Conservation (phyloP, 2,797 vertebrate species). For the Ctenopoma kingsleyae region DNA sequence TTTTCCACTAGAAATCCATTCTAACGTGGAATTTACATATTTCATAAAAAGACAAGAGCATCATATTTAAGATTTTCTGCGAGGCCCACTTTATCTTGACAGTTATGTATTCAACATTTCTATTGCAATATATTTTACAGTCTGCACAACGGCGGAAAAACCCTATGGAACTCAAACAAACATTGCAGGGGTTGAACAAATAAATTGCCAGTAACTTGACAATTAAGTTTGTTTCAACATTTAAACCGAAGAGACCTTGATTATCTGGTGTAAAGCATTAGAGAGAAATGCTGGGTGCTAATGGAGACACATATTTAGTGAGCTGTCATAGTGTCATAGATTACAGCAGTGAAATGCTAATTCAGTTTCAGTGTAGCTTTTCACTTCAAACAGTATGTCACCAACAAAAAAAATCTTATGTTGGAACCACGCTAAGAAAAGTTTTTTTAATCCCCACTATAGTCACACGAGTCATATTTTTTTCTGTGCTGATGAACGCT, state of each 20-base stretch:
- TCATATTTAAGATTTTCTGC: neutral
- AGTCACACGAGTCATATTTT: neutral
- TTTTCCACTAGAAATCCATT: constrained; percentile 31
- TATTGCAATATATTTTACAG: constrained; percentile 5
- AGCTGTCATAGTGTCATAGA: constrained; percentile 20
- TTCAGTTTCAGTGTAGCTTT: constrained; percentile 27
- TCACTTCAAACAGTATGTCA: constrained; percentile 29
- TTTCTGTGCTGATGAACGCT: neutral
- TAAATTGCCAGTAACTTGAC: constrained; percentile 28
- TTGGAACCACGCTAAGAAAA: neutral
- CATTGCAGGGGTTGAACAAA: constrained; percentile 31
- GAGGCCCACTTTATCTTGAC: constrained; percentile 11
- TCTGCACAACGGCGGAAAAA: neutral
- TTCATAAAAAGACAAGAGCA: constrained; percentile 31
- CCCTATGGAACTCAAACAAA: constrained; percentile 13
- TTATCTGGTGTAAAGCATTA: constrained; percentile 21
- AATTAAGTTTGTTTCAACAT: constrained; percentile 10
- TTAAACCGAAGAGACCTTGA: constrained; percentile 14
- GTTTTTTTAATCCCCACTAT: neutral
- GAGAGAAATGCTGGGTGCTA: constrained; percentile 1
- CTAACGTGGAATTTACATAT: constrained; percentile 40
- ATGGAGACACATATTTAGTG: constrained; percentile 9
- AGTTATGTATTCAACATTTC: constrained; percentile 22
- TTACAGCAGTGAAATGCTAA: constrained; percentile 14
- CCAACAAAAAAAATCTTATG: constrained; percentile 12